Conservation (phyloP, 2,888 invertebrate species). For the Mesoligia furuncula region DNA sequence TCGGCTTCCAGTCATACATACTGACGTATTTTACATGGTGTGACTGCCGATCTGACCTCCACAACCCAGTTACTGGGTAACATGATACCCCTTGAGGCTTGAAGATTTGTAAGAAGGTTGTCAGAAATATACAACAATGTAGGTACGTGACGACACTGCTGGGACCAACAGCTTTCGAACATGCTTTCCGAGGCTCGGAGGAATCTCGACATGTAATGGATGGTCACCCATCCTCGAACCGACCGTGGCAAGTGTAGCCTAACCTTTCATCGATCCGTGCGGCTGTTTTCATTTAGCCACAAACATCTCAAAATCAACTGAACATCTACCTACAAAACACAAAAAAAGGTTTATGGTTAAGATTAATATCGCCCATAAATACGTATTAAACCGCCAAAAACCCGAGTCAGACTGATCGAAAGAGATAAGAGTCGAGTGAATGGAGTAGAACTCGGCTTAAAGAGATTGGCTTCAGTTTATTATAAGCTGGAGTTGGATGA, state of each 20-base stretch:
- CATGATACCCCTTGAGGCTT: no score
- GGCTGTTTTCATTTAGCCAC: neutral
- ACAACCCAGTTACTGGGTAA: no score
- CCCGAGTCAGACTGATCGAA: slow-evolving; percentile 63
- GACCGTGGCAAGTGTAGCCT: neutral
- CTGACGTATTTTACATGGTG: no score
- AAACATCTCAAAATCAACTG: neutral
- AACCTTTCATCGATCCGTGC: neutral
- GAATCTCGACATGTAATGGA: neutral
- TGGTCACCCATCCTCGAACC: neutral
- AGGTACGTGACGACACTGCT: neutral
- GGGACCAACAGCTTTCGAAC: neutral
- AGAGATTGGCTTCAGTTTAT: slow-evolving; percentile 67
- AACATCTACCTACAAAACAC: neutral
- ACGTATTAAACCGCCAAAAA: slow-evolving; percentile 33
- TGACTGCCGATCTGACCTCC: no score
- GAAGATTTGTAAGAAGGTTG: neutral
- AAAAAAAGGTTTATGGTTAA: neutral
- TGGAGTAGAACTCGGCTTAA: slow-evolving; percentile 56
- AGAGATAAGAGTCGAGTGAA: slow-evolving; percentile 65
- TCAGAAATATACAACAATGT: no score
- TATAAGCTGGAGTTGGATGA: slow-evolving; percentile 56
- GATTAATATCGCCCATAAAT: slow-evolving; percentile 19
- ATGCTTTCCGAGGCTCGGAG: neutral
- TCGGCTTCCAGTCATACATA: no score